Base-by-base conservation (phyloP, 2,888 invertebrate species). In the Phyllotreta striolata region DNA sequence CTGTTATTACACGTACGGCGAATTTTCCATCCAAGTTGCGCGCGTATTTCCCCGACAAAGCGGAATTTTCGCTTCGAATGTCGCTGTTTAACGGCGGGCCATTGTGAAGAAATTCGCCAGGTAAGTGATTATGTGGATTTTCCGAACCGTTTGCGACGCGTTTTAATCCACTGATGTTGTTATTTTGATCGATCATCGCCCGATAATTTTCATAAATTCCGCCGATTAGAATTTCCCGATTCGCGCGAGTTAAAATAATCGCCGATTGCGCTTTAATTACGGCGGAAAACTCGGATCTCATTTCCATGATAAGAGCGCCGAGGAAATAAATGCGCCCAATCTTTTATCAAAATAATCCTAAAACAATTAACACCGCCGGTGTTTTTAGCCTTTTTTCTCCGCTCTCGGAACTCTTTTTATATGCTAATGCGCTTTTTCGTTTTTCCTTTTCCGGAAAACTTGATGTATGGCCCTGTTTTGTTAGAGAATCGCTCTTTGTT, bases 301-400 rank as follows among this genome's bases (percentile, higher is more conserved):
- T 64, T 64, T 61, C 40, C 61, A 61, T 56, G 52, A 46, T 54
- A 40, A 44, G 59, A 41, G 60, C 46, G 46, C 40, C 46, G 38
- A 37, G 12, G 47, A 52, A 61, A 56, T 64, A 57, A 56, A 56
- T 60, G 56, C 46, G 52, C 56, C 51, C 55, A 49, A 60, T 61
- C 56, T 52, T 64, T 64, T 64, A 60, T 51, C 64, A 57, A 64
- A 64, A 64, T 61, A 64, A 64, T 64, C 57, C 64, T 39, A 41
- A 60, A 64, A 60, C 64, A 64, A 64, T 64, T 64, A 64, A 64
- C 64, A 60, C 56, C 52, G 59, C 40, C 41, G n/a, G 44, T 41
- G 41, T 24, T 24, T 58, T 60, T 44, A 52, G 59, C 35, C 37
- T 58, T 60, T 60, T 60, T 59, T 59, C 6, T 43, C 24, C 14